Evolutionary conservation across 1,140 invertebrate species (phyloP).

Genomic region (Diorhabda sublineata): DNA sequence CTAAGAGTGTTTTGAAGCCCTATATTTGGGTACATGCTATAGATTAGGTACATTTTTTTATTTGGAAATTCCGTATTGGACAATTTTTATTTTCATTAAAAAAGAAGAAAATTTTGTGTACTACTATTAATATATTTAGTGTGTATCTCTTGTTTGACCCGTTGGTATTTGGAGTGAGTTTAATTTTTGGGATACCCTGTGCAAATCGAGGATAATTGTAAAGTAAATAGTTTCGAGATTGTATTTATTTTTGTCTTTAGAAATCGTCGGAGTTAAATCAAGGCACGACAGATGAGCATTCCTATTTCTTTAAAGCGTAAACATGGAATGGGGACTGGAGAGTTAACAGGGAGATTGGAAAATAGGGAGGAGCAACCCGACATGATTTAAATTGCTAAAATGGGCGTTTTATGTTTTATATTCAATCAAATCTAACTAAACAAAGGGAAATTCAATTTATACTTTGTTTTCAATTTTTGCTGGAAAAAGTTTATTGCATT

Average conservation of each 20-base stretch:
- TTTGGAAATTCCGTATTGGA: too few relatives aligned
- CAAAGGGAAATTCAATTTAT: slow-evolving; percentile 37
- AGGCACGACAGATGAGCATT: neutral
- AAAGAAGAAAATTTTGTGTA: too few relatives aligned
- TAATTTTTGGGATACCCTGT: neutral
- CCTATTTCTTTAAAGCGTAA: slow-evolving; percentile 8
- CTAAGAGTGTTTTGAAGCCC: too few relatives aligned
- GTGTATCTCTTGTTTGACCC: too few relatives aligned
- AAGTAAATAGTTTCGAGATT: neutral
- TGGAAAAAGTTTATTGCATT: slow-evolving; percentile 37
- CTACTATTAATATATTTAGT: too few relatives aligned
- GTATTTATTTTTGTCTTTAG: neutral
- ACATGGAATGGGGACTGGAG: slow-evolving; percentile 26
- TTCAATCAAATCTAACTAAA: slow-evolving; percentile 43
- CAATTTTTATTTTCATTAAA: too few relatives aligned
- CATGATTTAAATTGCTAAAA: slow-evolving; percentile 48
- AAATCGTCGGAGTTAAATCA: neutral
- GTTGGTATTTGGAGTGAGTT: too few relatives aligned
- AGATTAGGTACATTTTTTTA: too few relatives aligned
- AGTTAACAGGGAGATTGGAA: slow-evolving; percentile 20
- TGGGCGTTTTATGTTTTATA: slow-evolving; percentile 48
- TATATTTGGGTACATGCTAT: too few relatives aligned
- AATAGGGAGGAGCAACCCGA: slow-evolving; percentile 31
- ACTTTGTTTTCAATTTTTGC: slow-evolving; percentile 38
- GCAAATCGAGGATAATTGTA: neutral